These are phyloP conservation scores for Athalia cordata DNA, from an alignment of 2,888 invertebrate genomes.

Conservation along the genomic window DNA sequence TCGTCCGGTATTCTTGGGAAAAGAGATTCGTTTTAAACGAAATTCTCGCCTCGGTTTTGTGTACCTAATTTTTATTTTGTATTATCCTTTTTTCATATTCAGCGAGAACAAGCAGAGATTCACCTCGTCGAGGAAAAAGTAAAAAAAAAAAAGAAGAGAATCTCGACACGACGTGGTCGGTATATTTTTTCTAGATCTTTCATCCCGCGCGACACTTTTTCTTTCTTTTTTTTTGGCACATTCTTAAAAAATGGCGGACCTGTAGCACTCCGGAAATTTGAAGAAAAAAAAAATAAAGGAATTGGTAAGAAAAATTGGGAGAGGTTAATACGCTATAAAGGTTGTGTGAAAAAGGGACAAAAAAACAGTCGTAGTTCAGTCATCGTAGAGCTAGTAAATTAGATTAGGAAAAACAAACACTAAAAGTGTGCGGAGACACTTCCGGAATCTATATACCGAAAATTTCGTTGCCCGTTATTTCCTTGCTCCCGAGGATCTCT, in stretches of 20 bases:
- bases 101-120: background rate
- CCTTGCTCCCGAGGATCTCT: background rate
- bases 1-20: constrained; percentile 41
- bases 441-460: constrained; percentile 39
- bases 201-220: too few species aligned
- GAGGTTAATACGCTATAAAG: constrained; percentile 20
- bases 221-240: too few species aligned
- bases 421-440: constrained; percentile 42
- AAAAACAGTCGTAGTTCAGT: constrained; percentile 43
- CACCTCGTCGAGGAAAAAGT: background rate
- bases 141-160: too few species aligned
- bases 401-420: constrained; percentile 46
- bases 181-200: too few species aligned
- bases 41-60: background rate
- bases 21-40: constrained; percentile 10
- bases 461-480: background rate
- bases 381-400: constrained; percentile 45
- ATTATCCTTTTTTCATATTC: constrained; percentile 4
- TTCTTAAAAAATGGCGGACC: too few species aligned
- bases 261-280: too few species aligned
- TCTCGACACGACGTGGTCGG: too few species aligned
- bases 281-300: background rate
- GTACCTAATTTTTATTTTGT: background rate
- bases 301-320: background rate
- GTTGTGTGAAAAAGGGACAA: constrained; percentile 27